Evolutionary conservation across 2,113 vertebrate genomes (phyloP), one percentile per base, ranked within the genome.

Genomic region (Acinonyx jubatus): DNA sequence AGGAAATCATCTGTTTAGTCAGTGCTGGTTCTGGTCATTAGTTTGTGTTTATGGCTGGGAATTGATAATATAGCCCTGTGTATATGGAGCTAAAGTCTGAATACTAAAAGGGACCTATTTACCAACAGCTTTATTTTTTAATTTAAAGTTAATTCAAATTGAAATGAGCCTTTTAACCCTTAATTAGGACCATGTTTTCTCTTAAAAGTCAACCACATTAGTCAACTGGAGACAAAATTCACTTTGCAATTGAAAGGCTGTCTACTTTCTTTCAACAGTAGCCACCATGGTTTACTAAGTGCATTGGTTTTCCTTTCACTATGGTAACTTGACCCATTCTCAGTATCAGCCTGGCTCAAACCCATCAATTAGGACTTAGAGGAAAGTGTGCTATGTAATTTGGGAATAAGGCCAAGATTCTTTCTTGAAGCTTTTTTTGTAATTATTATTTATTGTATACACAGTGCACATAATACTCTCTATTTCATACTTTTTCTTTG

Each of bases 1-100:
- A 99, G 98, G 98, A 99, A 98, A 98, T 98, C 94, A 93, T 98
- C 98, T 97, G 97, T 98, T 98, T 97, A 79, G 83, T 92, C 88
- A 76, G 76, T 1, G 0, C 18, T 8, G 92, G 80, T 97, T 97
- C 93, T 84, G 74, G 95, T 94, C 12, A 27, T 94, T 97, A 89
- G 69, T 14, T 97, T 98, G 88, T 98, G 79, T 98, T 99, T 98
- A 95, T 55, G 27, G 92, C 97, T 93, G 96, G 96, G 95, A 97
- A 80, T 63, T 98, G 95, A 79, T 92, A 97, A 94, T 96, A 94
- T 45, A 97, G 91, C 78, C 98, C 80, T 95, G 74, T 45, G 69
- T 96, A 38, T 38, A 94, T 25, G 7, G 45, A 90, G 38, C 91
- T 95, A 91, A 96, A 3, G 13, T 76, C 94, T 98, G 98, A 98